A percentile compares a stretch with the other conserved stretches of the same genome.
phyloP scores from a whole-genome alignment of 64 coral and sea anemone genomes.

The Stichodactyla mertensii region DNA sequence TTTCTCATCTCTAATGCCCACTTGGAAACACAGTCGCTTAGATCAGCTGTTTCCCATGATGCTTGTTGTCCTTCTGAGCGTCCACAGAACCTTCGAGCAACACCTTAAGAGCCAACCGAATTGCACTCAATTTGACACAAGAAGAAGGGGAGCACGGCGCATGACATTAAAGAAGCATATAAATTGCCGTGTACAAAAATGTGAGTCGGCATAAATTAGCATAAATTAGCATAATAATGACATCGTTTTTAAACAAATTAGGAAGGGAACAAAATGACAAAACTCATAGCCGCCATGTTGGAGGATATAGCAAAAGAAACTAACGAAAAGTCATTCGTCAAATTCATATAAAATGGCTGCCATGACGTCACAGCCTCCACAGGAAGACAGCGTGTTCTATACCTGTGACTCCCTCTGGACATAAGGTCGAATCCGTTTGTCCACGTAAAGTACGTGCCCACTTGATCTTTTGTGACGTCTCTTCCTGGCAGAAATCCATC shows the following conservation, averaged over 20 bases:
- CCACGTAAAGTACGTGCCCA: conserved; percentile 31
- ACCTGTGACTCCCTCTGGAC: conserved; percentile 32
- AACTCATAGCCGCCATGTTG: no score
- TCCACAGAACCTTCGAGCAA: conserved; percentile 36
- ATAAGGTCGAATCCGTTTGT: conserved; percentile 10
- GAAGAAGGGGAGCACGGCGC: no score
- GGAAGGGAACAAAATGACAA: no score
- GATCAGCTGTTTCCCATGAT: conserved; percentile 34
- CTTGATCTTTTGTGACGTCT: conserved; percentile 20
- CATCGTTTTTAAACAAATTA: no score
- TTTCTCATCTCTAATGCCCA: conserved; percentile 18
- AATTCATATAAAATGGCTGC: no score
- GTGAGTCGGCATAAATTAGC: no score
- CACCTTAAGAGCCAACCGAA: conserved; percentile 7
- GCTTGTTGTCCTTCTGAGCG: background rate
- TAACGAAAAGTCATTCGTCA: no score
- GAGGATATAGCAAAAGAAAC: no score
- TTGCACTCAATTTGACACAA: background rate
- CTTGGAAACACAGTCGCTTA: conserved; percentile 50
- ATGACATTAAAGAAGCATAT: no score
- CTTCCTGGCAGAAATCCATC: conserved; percentile 16
- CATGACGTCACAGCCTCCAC: no score
- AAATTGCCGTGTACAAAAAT: no score
- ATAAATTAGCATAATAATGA: no score
- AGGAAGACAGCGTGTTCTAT: background rate